Conservation (phyloP, 2,797 vertebrate species). For the Poecilia picta region DNA sequence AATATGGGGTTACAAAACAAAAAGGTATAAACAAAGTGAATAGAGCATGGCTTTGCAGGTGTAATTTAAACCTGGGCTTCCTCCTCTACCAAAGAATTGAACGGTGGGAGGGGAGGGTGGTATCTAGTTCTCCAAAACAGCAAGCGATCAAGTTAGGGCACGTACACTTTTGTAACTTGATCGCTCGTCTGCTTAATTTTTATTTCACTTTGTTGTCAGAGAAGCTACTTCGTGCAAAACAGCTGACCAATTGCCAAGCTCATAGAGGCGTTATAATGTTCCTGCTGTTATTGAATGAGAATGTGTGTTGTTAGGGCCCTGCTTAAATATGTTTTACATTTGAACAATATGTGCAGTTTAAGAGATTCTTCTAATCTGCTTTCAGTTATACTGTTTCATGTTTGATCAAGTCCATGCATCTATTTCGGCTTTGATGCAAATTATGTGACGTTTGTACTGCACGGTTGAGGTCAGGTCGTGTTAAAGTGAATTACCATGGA, state of each 20-base stretch:
- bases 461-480: background rate
- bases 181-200: background rate
- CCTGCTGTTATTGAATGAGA: conserved; percentile 18
- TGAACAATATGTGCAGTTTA: background rate
- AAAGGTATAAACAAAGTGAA: conserved; percentile 25
- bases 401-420: background rate
- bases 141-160: background rate
- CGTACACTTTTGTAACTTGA: background rate
- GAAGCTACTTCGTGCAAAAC: conserved; percentile 23
- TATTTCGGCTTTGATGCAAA: background rate
- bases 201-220: background rate
- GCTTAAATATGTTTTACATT: background rate
- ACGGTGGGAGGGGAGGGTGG: background rate
- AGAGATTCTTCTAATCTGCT: background rate
- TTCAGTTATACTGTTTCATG: background rate
- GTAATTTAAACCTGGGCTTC: conserved; percentile 59
- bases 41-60: conserved; percentile 34
- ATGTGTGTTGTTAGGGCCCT: conserved; percentile 6
- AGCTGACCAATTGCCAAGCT: conserved; percentile 37
- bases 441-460: background rate
- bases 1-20: conserved; percentile 49
- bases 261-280: conserved; percentile 9
- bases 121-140: conserved; percentile 1
- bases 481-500: conserved; percentile 1
- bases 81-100: conserved; percentile 22